A percentile compares a stretch with the other conserved stretches of the same genome.
These are phyloP conservation scores for Choristoneura fumiferana DNA, from an alignment of 1,140 invertebrate genomes.

Conservation along the genomic window DNA sequence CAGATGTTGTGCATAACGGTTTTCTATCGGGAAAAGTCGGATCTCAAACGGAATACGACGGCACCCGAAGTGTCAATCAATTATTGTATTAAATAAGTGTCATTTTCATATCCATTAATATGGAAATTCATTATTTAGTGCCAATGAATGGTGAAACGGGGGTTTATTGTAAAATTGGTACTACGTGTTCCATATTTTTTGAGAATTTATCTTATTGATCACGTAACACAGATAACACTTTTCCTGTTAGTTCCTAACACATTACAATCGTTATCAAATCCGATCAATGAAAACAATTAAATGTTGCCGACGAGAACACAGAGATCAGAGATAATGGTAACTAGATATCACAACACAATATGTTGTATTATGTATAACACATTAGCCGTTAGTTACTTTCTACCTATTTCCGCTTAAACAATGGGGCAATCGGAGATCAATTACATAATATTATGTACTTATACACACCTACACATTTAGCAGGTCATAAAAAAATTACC, in stretches of 20 bases:
- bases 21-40: too few species aligned
- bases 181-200: too few species aligned
- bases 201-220: neutral
- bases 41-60: too few species aligned
- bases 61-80: too few species aligned
- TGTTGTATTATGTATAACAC: slow-evolving; percentile 9
- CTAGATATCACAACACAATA: slow-evolving; percentile 8
- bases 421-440: slow-evolving; percentile 8
- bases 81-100: too few species aligned
- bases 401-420: slow-evolving; percentile 15
- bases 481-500: too few species aligned
- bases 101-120: too few species aligned
- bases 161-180: too few species aligned
- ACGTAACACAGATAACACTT: neutral
- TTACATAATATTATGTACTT: neutral
- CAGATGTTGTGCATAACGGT: too few species aligned
- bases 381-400: slow-evolving; percentile 15
- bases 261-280: neutral
- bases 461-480: too few species aligned
- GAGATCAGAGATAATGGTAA: slow-evolving; percentile 1
- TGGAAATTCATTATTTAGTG: too few species aligned
- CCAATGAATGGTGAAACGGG: too few species aligned
- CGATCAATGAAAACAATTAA: slow-evolving; percentile 18
- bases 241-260: slow-evolving; percentile 6
- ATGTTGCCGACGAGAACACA: neutral